These are phyloP conservation scores for Eilema griseolum DNA, from an alignment of 2,888 invertebrate species.

Conservation along the genomic window DNA sequence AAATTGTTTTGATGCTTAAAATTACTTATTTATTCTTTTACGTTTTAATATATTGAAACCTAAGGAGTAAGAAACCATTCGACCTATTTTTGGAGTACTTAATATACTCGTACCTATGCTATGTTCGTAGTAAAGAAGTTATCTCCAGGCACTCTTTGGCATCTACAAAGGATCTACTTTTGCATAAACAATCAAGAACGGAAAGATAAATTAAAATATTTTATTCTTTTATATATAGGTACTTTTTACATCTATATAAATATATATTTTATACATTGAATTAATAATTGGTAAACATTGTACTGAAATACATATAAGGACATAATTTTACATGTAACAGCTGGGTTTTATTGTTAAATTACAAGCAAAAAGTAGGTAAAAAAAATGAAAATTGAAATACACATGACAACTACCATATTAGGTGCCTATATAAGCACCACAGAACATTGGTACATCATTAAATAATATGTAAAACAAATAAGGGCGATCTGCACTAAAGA, in stretches of 20 bases:
- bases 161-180: too few relatives aligned
- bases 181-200: not conserved
- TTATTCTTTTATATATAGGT: not conserved
- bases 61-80: not conserved
- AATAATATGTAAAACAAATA: conserved; percentile 33
- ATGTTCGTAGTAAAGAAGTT: too few relatives aligned
- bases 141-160: too few relatives aligned
- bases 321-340: too few relatives aligned
- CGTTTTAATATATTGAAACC: too few relatives aligned
- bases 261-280: not conserved
- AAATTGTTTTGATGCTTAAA: too few relatives aligned
- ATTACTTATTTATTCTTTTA: not conserved
- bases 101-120: too few relatives aligned
- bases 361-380: too few relatives aligned
- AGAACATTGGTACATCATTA: conserved; percentile 30
- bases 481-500: conserved; percentile 40
- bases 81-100: too few relatives aligned
- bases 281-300: too few relatives aligned
- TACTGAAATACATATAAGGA: too few relatives aligned
- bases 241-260: not conserved
- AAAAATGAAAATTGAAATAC: not conserved
- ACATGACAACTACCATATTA: conserved; percentile 26
- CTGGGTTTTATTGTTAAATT: too few relatives aligned
- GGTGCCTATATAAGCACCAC: conserved; percentile 32
- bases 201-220: not conserved